phyloP scores from a whole-genome alignment of 2,113 vertebrate genomes.

The Collichthys lucidus region DNA sequence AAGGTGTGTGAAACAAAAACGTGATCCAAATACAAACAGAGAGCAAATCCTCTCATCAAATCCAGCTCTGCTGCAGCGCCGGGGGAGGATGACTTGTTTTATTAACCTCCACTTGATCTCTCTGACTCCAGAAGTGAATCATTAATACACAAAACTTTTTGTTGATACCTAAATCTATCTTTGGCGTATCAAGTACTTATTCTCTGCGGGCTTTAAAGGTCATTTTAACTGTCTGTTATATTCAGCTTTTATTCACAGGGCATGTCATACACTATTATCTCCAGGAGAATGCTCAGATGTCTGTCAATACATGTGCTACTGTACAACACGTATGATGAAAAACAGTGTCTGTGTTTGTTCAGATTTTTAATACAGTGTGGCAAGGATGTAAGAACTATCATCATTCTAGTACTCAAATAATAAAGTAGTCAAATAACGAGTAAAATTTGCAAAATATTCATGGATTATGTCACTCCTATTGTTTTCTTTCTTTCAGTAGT shows the following conservation, averaged over 20 bases:
- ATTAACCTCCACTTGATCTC: constrained; percentile 54
- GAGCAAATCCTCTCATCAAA: constrained; percentile 53
- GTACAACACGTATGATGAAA: not conserved
- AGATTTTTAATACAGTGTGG: not conserved
- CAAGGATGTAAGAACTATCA: not conserved
- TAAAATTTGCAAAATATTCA: not conserved
- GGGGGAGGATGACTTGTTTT: constrained; percentile 36
- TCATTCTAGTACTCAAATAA: not conserved
- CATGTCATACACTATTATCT: too few relatives aligned
- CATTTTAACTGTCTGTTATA: too few relatives aligned
- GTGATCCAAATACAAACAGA: constrained; percentile 57
- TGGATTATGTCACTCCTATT: not conserved
- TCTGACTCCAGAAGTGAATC: constrained; percentile 25
- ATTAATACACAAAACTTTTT: constrained; percentile 4
- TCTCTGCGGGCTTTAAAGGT: too few relatives aligned
- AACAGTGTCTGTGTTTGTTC: not conserved
- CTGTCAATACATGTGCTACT: too few relatives aligned
- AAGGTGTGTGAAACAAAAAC: constrained; percentile 47
- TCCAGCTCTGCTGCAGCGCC: not conserved
- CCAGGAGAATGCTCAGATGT: too few relatives aligned
- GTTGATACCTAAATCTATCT: not conserved
- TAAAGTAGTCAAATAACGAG: not conserved
- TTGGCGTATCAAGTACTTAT: not conserved
- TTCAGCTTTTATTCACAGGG: not conserved
- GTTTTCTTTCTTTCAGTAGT: not conserved